Conservation (phyloP, 2,113 vertebrate genomes). For the Nothobranchius kuhntae region DNA sequence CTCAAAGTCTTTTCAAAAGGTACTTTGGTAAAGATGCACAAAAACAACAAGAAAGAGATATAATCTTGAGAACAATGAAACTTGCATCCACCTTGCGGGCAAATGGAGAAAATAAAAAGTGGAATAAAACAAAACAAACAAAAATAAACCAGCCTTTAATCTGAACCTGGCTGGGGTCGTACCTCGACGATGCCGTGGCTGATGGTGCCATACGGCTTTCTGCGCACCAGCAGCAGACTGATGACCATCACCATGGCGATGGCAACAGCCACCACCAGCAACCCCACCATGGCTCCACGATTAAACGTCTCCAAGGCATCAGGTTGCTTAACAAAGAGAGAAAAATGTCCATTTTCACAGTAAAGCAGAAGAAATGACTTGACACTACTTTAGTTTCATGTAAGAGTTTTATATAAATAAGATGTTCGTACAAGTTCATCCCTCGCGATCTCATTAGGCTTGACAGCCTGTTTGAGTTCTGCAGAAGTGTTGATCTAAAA, state of each 20-base stretch:
- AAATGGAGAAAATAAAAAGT: too few relatives aligned
- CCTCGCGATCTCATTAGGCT: constrained; percentile 86
- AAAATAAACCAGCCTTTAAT: background rate
- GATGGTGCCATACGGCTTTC: constrained; percentile 87
- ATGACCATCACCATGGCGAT: constrained; percentile 88
- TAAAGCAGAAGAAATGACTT: background rate
- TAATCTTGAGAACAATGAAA: background rate
- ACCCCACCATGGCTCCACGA: constrained; percentile 86
- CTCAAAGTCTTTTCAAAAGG: too few relatives aligned
- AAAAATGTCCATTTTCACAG: constrained; percentile 3
- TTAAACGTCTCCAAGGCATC: constrained; percentile 86
- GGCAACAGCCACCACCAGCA: constrained; percentile 87
- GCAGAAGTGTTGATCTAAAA: constrained; percentile 82
- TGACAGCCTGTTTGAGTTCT: constrained; percentile 84
- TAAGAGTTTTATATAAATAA: background rate
- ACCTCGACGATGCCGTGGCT: constrained; percentile 88
- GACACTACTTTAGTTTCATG: too few relatives aligned
- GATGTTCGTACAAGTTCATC: constrained; percentile 80
- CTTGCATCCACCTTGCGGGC: background rate
- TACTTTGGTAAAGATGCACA: background rate
- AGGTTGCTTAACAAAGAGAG: constrained; percentile 74
- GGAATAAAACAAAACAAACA: too few relatives aligned
- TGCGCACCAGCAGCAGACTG: constrained; percentile 84
- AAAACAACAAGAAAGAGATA: background rate
- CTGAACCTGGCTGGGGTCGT: constrained; percentile 27